These are phyloP conservation scores for Xestobium rufovillosum DNA, from an alignment of 2,888 invertebrate genomes.

Conservation along the genomic window DNA sequence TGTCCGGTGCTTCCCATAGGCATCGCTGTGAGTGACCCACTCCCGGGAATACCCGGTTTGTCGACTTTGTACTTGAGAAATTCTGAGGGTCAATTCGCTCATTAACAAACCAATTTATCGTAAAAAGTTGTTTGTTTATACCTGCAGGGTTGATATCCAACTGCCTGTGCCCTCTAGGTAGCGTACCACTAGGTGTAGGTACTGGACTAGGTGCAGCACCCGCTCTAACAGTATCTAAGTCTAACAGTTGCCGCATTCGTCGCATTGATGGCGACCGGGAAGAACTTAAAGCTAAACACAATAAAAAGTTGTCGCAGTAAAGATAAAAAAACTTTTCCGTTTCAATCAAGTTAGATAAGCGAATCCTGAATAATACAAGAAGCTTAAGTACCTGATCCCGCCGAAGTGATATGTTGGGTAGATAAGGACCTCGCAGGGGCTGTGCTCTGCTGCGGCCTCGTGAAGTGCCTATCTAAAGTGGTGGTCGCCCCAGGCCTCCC, in stretches of 20 bases:
- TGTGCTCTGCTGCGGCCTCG: slow-evolving; percentile 48
- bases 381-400: slow-evolving; percentile 41
- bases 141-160: slow-evolving; percentile 87
- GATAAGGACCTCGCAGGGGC: slow-evolving; percentile 69
- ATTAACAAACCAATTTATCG: too few relatives aligned
- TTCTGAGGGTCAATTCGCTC: too few relatives aligned
- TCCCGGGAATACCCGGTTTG: slow-evolving; percentile 51
- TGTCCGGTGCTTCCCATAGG: slow-evolving; percentile 22
- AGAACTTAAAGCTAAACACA: slow-evolving; percentile 37
- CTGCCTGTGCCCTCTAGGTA: slow-evolving; percentile 64
- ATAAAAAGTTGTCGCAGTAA: too few relatives aligned
- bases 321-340: neutral
- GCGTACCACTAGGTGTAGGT: slow-evolving; percentile 70
- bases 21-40: slow-evolving; percentile 39
- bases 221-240: slow-evolving; percentile 51
- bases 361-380: slow-evolving; percentile 2
- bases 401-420: slow-evolving; percentile 59
- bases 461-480: slow-evolving; percentile 60
- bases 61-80: slow-evolving; percentile 89
- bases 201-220: slow-evolving; percentile 61
- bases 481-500: slow-evolving; percentile 62
- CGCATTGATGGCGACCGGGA: slow-evolving; percentile 67
- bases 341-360: slow-evolving; percentile 20
- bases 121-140: too few relatives aligned
- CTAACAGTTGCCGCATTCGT: slow-evolving; percentile 72